Conservation (phyloP, 2,113 vertebrate species). For the Verasper variegatus region DNA sequence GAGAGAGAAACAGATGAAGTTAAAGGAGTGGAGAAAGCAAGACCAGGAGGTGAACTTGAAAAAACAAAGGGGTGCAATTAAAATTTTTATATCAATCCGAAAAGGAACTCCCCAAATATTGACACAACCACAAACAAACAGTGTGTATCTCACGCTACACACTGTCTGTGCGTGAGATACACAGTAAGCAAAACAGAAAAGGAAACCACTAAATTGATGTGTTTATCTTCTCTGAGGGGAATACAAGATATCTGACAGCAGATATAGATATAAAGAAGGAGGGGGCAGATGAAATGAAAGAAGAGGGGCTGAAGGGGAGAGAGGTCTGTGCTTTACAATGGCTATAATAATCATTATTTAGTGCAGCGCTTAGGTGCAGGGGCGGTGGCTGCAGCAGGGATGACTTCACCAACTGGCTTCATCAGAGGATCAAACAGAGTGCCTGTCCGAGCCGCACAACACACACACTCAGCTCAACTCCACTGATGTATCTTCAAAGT, state of each 20-base stretch:
- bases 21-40: constrained; percentile 18
- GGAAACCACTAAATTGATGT: constrained; percentile 24
- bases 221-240: background rate
- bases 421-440: constrained; percentile 58
- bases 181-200: constrained; percentile 12
- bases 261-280: constrained; percentile 12
- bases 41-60: constrained; percentile 25
- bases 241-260: constrained; percentile 18
- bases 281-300: constrained; percentile 7
- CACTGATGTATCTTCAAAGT: constrained; percentile 51
- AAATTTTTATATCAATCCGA: constrained; percentile 16
- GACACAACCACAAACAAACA: background rate
- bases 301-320: constrained; percentile 31
- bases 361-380: constrained; percentile 54
- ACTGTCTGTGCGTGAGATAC: background rate
- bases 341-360: constrained; percentile 77
- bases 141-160: no score
- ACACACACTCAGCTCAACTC: constrained; percentile 18
- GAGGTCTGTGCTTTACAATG: constrained; percentile 67
- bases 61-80: constrained; percentile 6
- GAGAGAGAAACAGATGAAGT: constrained; percentile 44
- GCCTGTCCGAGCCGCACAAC: constrained; percentile 20
- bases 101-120: constrained; percentile 16
- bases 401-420: constrained; percentile 53
- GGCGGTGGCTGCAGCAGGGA: background rate